Base-by-base conservation (phyloP, 1,140 invertebrate genomes). In the Leguminivora glycinivorella region DNA sequence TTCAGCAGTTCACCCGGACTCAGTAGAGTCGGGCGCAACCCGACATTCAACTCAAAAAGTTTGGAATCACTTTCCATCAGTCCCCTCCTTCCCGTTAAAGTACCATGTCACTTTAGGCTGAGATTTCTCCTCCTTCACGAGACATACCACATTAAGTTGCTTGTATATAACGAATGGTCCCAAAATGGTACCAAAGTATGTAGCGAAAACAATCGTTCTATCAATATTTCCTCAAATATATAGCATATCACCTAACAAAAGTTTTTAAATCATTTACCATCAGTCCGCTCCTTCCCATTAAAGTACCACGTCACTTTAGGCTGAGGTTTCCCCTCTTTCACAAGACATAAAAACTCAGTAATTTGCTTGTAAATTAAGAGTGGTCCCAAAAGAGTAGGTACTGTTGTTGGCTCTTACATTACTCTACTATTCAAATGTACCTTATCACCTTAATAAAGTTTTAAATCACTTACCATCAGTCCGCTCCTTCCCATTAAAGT, bases 221-320 rank as follows among this genome's bases (percentile, higher is more conserved):
- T n/a, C n/a, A n/a, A n/a, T n/a, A n/a, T n/a, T n/a, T n/a, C n/a
- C n/a, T n/a, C n/a, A n/a, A n/a, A n/a, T n/a, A n/a, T n/a, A n/a
- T n/a, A n/a, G n/a, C n/a, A n/a, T n/a, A n/a, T n/a, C n/a, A n/a
- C n/a, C n/a, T n/a, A 31, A 31, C 3, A 10, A 10, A 40, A 40
- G 1, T 10, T 40, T n/a, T 1, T 5, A 56, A 22, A 24, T 6
- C 14, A 93, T 93, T 95, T 88, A 96, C 96, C 95, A 87, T 94
- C 92, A 12, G 96, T 88, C 70, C 77, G 78, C 70, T 91, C 91
- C 40, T 94, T 89, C 4, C 93, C 93, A 73, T 94, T 94, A 80
- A 95, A 96, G 90, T 93, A 96, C 96, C 96, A 97, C 14, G 93
- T 93, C 56, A 97, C 94, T 70, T 92, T 92, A 1, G 96, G 96